Percentiles rank a stretch among this genome's conserved stretches.
Evolutionary conservation across 1,140 invertebrate species (phyloP).

Genomic region (Vanessa atalanta): DNA sequence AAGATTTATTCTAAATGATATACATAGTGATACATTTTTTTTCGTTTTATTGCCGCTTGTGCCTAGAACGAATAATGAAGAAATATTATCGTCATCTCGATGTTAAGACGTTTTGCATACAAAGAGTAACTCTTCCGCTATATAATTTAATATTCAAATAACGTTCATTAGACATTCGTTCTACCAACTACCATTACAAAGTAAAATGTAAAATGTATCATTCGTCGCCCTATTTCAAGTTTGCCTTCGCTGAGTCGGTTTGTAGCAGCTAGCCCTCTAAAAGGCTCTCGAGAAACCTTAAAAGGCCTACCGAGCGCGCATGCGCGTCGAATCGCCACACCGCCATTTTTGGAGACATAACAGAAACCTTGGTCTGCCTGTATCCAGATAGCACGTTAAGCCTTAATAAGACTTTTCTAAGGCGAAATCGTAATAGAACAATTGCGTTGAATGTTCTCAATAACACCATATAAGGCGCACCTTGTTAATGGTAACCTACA

Average conservation of each 20-base stretch:
- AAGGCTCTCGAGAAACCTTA: slow-evolving; percentile 66
- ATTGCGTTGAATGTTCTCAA: slow-evolving; percentile 39
- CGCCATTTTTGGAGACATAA: slow-evolving; percentile 63
- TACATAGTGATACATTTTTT: neutral
- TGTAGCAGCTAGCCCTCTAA: slow-evolving; percentile 54
- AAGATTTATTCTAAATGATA: neutral
- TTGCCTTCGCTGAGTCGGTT: slow-evolving; percentile 52
- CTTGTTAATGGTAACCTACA: slow-evolving; percentile 36
- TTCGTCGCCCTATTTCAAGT: slow-evolving; percentile 46
- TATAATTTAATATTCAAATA: slow-evolving; percentile 36
- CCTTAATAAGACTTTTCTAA: slow-evolving; percentile 47
- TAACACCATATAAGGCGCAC: slow-evolving; percentile 35
- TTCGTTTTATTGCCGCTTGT: neutral
- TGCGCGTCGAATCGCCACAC: slow-evolving; percentile 50
- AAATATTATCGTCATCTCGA: slow-evolving; percentile 25
- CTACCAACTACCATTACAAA: slow-evolving; percentile 35
- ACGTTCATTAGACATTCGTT: slow-evolving; percentile 33
- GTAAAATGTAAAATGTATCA: slow-evolving; percentile 38
- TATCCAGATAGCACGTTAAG: slow-evolving; percentile 47
- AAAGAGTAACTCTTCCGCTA: slow-evolving; percentile 32
- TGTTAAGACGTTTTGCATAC: slow-evolving; percentile 31
- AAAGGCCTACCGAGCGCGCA: slow-evolving; percentile 60
- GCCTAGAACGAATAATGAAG: slow-evolving; percentile 20
- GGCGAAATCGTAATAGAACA: slow-evolving; percentile 46
- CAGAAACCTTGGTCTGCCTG: slow-evolving; percentile 53